phyloP scores from a whole-genome alignment of 2,888 invertebrate species.

The Adineta ricciae region DNA sequence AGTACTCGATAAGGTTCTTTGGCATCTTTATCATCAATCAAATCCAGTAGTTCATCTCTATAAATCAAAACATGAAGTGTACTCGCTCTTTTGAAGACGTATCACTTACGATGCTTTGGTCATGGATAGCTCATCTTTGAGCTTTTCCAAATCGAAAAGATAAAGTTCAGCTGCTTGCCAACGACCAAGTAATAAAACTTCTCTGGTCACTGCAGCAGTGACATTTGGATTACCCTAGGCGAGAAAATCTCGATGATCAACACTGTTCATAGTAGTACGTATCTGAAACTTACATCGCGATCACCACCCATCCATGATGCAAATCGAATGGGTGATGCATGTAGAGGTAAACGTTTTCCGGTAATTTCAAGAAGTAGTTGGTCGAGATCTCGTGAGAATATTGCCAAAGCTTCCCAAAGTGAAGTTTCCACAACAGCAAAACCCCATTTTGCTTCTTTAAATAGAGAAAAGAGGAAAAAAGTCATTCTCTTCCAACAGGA shows the following conservation, averaged over 20 bases:
- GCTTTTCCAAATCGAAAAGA: not conserved
- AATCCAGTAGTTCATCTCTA: not conserved
- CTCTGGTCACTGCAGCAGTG: not conserved
- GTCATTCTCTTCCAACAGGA: not conserved
- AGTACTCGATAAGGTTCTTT: not conserved
- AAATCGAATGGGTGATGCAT: conserved; percentile 5
- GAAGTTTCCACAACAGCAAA: conserved; percentile 5
- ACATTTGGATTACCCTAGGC: not conserved
- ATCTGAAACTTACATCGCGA: conserved; percentile 3
- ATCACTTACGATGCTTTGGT: conserved; percentile 1
- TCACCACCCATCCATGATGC: conserved; percentile 19
- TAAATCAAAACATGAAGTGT: no score
- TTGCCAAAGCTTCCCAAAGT: not conserved
- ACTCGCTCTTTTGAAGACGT: no score
- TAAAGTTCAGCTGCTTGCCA: conserved; percentile 19
- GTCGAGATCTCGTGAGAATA: not conserved
- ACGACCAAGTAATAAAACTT: not conserved
- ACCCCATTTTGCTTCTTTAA: not conserved
- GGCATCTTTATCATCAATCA: not conserved
- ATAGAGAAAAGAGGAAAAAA: not conserved
- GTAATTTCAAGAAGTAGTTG: not conserved
- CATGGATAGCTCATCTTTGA: not conserved
- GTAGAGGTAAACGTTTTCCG: not conserved
- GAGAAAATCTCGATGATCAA: not conserved
- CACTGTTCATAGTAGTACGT: no score